Conservation (phyloP, 2,888 invertebrate genomes). For the Drosophila siamana region DNA sequence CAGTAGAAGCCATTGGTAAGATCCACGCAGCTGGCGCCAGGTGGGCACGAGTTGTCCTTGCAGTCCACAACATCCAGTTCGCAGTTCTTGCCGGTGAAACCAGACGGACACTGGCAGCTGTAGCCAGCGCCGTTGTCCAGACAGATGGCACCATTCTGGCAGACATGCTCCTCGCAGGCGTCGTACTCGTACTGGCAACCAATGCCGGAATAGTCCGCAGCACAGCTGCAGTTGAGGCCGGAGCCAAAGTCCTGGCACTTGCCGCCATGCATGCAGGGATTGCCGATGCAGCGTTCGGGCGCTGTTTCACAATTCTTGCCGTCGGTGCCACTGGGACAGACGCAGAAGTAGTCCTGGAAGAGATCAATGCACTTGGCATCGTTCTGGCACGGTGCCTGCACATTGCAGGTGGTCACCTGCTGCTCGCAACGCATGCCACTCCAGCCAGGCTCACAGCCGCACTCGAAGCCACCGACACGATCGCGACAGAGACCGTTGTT, state of each 20-base stretch:
- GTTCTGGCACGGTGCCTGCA: conserved; percentile 94
- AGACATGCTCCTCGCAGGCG: conserved; percentile 95
- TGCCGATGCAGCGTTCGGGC: conserved; percentile 90
- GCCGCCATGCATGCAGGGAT: conserved; percentile 97
- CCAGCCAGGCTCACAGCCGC: conserved; percentile 94
- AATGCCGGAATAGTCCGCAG: conserved; percentile 93
- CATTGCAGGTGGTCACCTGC: conserved; percentile 94
- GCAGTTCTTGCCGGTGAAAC: conserved; percentile 92
- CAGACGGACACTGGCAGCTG: conserved; percentile 94
- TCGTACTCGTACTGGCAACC: conserved; percentile 98
- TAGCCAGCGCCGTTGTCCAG: conserved; percentile 94
- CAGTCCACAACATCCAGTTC: conserved; percentile 96
- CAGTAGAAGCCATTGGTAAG: conserved; percentile 96
- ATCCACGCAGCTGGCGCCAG: conserved; percentile 96
- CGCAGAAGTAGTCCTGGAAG: conserved; percentile 89
- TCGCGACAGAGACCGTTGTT: conserved; percentile 96
- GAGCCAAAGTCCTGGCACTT: conserved; percentile 98
- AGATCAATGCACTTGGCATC: conserved; percentile 95
- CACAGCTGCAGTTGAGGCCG: conserved; percentile 96
- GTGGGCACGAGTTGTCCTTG: conserved; percentile 96
- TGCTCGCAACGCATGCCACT: conserved; percentile 93
- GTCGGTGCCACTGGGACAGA: conserved; percentile 96
- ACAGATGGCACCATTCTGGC: conserved; percentile 97
- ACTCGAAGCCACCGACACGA: conserved; percentile 93
- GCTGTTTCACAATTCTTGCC: conserved; percentile 99